Conservation (phyloP, 2,797 vertebrate species). For the Macropus fuliginosus region DNA sequence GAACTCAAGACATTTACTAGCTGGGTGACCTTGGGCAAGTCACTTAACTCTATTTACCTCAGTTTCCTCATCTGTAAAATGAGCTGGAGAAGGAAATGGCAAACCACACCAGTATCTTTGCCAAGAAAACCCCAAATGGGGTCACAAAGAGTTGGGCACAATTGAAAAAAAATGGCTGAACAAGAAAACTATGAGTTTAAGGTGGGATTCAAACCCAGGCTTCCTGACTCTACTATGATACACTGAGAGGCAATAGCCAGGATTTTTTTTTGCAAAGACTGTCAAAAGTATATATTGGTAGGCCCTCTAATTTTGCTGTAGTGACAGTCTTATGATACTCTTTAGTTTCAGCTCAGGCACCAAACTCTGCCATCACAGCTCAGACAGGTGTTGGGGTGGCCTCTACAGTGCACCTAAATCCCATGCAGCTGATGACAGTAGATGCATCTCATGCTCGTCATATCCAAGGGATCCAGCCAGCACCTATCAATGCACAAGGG, state of each 20-base stretch:
- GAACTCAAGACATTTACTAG: neutral
- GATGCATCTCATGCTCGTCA: constrained; percentile 89
- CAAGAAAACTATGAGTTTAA: neutral
- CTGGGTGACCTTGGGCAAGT: neutral
- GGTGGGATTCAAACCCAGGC: neutral
- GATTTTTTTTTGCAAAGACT: neutral
- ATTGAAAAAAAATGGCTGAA: neutral
- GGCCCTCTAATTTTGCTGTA: neutral
- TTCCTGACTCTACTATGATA: neutral
- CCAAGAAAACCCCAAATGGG: neutral
- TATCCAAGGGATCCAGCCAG: constrained; percentile 95
- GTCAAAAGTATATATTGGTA: neutral
- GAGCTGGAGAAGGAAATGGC: neutral
- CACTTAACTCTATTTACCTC: neutral
- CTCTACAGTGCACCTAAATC: constrained; percentile 97
- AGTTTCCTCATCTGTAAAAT: neutral
- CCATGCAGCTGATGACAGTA: constrained; percentile 98
- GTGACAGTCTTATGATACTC: constrained; percentile 46
- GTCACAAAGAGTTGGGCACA: neutral
- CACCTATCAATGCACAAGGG: constrained; percentile 91
- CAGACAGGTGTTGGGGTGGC: constrained; percentile 95
- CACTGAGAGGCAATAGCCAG: neutral
- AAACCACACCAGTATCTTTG: neutral
- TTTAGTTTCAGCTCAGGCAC: constrained; percentile 95
- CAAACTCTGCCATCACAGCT: constrained; percentile 93